Conservation (phyloP, 2,113 vertebrate genomes). For the Macquaria ambigua region DNA sequence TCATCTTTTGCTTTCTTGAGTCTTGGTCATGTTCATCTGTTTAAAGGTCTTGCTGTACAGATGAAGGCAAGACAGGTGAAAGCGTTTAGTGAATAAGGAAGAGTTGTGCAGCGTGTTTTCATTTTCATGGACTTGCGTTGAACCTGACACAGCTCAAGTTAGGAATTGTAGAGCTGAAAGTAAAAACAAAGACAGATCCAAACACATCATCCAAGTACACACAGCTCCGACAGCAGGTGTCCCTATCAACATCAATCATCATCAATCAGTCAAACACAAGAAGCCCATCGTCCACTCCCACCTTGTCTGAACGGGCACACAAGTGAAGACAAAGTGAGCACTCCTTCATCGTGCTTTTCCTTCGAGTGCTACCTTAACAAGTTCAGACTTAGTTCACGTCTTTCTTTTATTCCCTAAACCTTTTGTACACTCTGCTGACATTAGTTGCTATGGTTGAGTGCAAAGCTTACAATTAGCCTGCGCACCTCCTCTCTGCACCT, state of each 20-base stretch:
- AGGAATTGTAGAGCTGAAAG: background rate
- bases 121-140: slow-evolving; percentile 2
- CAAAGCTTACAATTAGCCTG: slow-evolving; percentile 22
- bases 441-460: slow-evolving; percentile 7
- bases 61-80: background rate
- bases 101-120: background rate
- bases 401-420: slow-evolving; percentile 19
- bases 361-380: slow-evolving; percentile 33
- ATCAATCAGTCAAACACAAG: slow-evolving; percentile 25
- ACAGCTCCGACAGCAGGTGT: background rate
- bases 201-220: background rate
- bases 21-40: background rate
- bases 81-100: background rate
- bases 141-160: slow-evolving; percentile 4
- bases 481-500: background rate
- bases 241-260: background rate
- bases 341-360: slow-evolving; percentile 5
- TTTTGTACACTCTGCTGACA: slow-evolving; percentile 36
- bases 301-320: slow-evolving; percentile 47
- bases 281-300: background rate
- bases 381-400: slow-evolving; percentile 55
- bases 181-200: slow-evolving; percentile 3
- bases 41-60: background rate
- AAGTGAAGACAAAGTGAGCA: slow-evolving; percentile 19
- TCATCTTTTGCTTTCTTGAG: background rate